These are phyloP conservation scores for Lerema accius DNA, from an alignment of 1,140 invertebrate genomes.

Conservation along the genomic window DNA sequence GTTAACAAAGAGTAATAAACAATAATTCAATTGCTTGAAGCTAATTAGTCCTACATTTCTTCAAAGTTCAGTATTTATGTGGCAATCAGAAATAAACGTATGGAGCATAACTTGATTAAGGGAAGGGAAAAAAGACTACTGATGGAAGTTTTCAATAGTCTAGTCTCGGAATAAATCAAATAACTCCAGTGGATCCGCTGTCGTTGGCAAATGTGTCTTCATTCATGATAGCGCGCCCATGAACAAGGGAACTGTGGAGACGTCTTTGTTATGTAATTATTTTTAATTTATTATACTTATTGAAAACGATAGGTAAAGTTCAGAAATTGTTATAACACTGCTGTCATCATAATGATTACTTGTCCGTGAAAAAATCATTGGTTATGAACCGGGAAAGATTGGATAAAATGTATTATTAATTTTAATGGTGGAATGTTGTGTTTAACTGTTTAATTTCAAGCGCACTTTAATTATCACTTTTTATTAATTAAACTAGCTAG, in stretches of 20 bases:
- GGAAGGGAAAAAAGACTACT: slow-evolving; percentile 47
- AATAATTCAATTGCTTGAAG: background rate
- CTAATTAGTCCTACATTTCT: background rate
- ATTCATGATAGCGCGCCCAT: slow-evolving; percentile 64
- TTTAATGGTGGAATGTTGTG: no score
- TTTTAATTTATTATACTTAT: no score
- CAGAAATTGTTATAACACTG: no score
- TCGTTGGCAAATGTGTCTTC: slow-evolving; percentile 79
- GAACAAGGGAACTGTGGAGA: slow-evolving; percentile 52
- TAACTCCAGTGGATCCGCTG: slow-evolving; percentile 66
- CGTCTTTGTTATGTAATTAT: background rate
- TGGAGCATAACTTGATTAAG: slow-evolving; percentile 40
- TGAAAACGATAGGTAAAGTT: no score
- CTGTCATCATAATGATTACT: no score
- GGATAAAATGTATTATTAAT: no score
- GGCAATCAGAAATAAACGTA: slow-evolving; percentile 15
- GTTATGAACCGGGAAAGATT: no score
- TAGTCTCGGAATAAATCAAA: slow-evolving; percentile 73
- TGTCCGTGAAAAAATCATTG: no score
- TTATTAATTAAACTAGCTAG: no score
- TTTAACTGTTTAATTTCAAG: no score
- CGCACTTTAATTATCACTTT: no score
- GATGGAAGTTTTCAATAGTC: slow-evolving; percentile 70
- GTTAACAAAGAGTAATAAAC: no score
- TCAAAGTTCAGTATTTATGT: background rate